Conservation (phyloP, 2,797 vertebrate species). For the Pygocentrus nattereri region DNA sequence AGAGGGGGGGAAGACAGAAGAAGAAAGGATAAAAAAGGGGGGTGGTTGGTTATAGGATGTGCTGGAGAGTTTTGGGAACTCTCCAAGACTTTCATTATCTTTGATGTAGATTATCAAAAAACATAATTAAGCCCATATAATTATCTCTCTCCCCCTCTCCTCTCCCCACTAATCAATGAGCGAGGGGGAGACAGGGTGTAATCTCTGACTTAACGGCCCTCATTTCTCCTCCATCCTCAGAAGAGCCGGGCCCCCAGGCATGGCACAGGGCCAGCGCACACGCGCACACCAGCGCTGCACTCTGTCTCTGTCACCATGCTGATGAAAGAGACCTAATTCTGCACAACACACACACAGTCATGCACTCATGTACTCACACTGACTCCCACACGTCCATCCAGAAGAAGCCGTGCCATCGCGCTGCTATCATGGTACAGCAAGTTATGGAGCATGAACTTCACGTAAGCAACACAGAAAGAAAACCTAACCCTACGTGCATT, state of each 20-base stretch:
- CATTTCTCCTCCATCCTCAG: constrained; percentile 56
- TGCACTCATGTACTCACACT: neutral
- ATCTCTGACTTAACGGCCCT: constrained; percentile 53
- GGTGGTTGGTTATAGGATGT: constrained; percentile 50
- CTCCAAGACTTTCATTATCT: constrained; percentile 82
- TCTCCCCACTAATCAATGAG: constrained; percentile 71
- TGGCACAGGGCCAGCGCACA: constrained; percentile 57
- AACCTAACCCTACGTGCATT: no score
- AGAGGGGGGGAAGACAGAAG: constrained; percentile 52
- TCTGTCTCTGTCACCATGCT: constrained; percentile 51
- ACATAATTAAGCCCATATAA: constrained; percentile 76
- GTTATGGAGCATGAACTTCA: neutral
- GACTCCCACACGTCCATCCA: constrained; percentile 10
- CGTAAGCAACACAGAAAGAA: neutral
- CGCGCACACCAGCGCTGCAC: constrained; percentile 46
- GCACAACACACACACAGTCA: constrained; percentile 28
- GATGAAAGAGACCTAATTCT: constrained; percentile 40
- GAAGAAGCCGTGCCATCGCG: neutral
- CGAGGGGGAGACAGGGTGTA: constrained; percentile 52
- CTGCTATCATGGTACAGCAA: neutral
- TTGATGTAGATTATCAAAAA: constrained; percentile 79
- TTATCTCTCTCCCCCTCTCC: constrained; percentile 60
- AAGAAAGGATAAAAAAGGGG: constrained; percentile 43
- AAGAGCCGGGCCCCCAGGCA: constrained; percentile 53
- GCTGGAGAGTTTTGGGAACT: constrained; percentile 75